Percentiles rank a stretch among this genome's conserved stretches.
Evolutionary conservation across 2,888 invertebrate genomes (phyloP).

Genomic region (Adelphocoris suturalis): DNA sequence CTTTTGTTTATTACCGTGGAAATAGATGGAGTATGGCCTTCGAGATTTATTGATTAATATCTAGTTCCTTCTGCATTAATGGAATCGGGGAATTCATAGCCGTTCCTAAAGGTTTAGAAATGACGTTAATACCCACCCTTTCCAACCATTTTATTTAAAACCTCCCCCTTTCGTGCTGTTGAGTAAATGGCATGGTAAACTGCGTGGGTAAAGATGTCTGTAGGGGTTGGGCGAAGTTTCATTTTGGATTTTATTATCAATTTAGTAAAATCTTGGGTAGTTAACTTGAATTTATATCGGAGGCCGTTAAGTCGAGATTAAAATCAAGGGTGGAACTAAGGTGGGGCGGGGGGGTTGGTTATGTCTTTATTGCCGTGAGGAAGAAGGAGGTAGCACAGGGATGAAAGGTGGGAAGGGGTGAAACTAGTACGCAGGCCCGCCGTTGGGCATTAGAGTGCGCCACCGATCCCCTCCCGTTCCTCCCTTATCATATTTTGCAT

Average conservation of each 20-base stretch:
- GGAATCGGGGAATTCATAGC: too few relatives aligned
- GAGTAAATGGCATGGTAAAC: conserved; percentile 15
- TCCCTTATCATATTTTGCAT: conserved; percentile 61
- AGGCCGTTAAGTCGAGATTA: conserved; percentile 67
- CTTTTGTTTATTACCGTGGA: too few relatives aligned
- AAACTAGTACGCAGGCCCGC: conserved; percentile 47
- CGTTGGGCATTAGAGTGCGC: not conserved
- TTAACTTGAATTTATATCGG: conserved; percentile 73
- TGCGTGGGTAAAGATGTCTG: conserved; percentile 1
- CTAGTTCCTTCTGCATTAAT: too few relatives aligned
- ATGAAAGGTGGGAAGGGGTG: not conserved
- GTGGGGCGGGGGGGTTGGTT: conserved; percentile 14
- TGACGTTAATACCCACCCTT: not conserved
- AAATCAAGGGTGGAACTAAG: conserved; percentile 59
- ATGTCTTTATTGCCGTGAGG: conserved; percentile 60
- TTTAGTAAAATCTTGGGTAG: conserved; percentile 74
- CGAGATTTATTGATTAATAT: too few relatives aligned
- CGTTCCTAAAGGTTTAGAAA: not conserved
- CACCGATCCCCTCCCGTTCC: not conserved
- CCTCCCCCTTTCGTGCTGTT: not conserved
- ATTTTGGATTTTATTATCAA: conserved; percentile 75
- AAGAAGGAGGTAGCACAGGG: not conserved
- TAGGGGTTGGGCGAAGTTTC: conserved; percentile 49
- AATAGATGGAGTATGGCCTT: too few relatives aligned
- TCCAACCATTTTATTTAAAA: conserved; percentile 43